Base-by-base conservation (phyloP, 2,797 vertebrate genomes). In the Halcyon badia region DNA sequence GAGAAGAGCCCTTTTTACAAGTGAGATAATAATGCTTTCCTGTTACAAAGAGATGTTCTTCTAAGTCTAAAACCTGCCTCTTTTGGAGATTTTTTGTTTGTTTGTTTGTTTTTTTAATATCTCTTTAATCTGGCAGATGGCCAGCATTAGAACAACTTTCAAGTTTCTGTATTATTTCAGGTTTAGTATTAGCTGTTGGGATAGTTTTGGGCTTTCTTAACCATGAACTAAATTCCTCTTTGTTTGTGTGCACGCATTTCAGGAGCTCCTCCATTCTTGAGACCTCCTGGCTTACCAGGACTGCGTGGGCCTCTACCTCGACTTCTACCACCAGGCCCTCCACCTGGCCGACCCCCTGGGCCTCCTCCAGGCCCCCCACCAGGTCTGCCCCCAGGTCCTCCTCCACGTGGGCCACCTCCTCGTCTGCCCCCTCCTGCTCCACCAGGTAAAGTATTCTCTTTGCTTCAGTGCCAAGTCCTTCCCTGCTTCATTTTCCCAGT, bases 221-320 rank as follows among this genome's bases (percentile, higher is more conserved):
- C 30, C 15, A 4, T 64, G 20, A 88, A 65, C 37, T 93, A n/a
- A 78, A 10, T 26, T 54, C 60, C 7, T 61, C 5, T 42, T 83
- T 10, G 4, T 41, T 66, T 65, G 5, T 24, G 2, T 22, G 5
- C 48, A 5, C 46, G 10, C 46, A 81, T 57, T 96, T 69, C 31
- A 99, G 99, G 99, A 82, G 99, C 99, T 71, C 99, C 99, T 97
- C 99, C 99, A 0, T 99, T 99, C 98, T 95, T 99, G 97, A 99
- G 99, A 94, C 99, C 99, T 60, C 99, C 99, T 10, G 99, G 98
- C 20, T 98, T 99, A 95, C 99, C 99, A 61, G 99, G 99, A 19
- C 96, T 99, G 46, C 98, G 99, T 83, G 99, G 99, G 62, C 99
- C 99, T 48, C 98, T 99, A 95, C 99, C 99, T 62, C 99, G 99